A percentile compares a stretch with the other conserved stretches of the same genome.
phyloP scores from a whole-genome alignment of 2,797 vertebrate genomes.

The Urocyon cinereoargenteus region DNA sequence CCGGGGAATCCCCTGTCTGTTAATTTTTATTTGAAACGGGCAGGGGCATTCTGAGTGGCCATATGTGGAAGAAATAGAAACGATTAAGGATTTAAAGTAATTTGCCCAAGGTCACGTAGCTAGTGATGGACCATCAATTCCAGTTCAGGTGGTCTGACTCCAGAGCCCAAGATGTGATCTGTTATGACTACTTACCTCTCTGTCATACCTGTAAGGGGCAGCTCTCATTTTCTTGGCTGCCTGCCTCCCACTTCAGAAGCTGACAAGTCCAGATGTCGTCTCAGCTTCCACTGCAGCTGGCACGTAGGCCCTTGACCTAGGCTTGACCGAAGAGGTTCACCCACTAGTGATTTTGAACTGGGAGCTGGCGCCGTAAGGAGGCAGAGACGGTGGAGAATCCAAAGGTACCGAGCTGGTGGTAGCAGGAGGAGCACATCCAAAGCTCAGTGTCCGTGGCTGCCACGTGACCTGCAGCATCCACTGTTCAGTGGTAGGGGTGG shows the following conservation, averaged over 20 bases:
- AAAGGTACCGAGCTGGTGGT: background rate
- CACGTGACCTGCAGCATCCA: rapidly evolving
- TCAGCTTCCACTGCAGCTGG: background rate
- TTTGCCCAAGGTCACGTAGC: background rate
- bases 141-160: slow-evolving; percentile 9
- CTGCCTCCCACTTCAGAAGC: background rate
- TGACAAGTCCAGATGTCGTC: background rate
- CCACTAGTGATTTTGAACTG: background rate
- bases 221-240: background rate
- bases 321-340: background rate
- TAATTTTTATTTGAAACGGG: background rate
- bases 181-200: background rate
- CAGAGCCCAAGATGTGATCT: background rate
- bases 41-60: background rate
- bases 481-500: background rate
- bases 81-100: background rate
- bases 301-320: background rate
- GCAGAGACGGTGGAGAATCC: background rate
- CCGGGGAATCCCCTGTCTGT: background rate
- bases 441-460: background rate
- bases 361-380: background rate
- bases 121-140: background rate
- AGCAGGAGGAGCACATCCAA: background rate
- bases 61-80: background rate
- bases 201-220: background rate